Evolutionary conservation across 2,113 vertebrate species (phyloP).

Genomic region (Bambusicola thoracicus): DNA sequence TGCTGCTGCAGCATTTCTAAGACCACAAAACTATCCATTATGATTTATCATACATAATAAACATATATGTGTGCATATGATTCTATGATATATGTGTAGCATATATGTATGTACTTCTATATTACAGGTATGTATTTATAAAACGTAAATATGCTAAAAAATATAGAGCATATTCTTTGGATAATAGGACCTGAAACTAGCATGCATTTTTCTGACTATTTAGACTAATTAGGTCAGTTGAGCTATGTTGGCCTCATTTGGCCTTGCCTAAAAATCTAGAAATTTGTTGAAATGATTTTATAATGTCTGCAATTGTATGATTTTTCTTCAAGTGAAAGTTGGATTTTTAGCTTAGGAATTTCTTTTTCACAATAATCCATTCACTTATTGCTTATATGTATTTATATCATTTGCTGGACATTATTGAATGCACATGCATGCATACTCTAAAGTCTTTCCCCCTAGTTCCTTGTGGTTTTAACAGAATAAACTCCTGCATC

Average conservation of each 20-base stretch:
- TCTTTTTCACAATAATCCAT: accelerated
- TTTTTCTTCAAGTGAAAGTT: not conserved
- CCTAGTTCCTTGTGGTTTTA: not conserved
- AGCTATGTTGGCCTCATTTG: not conserved
- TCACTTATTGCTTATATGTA: not conserved
- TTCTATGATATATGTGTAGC: not conserved
- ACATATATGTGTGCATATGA: not conserved
- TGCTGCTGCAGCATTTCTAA: not conserved
- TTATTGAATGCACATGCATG: not conserved
- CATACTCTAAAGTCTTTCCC: not conserved
- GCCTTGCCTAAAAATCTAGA: not conserved
- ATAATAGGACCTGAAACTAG: not conserved
- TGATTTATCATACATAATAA: not conserved
- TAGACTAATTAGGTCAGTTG: not conserved
- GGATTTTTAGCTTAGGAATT: not conserved
- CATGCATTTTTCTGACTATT: not conserved
- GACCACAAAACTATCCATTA: not conserved
- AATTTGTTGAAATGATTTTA: not conserved
- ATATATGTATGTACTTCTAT: not conserved
- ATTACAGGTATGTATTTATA: not conserved
- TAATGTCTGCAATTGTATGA: not conserved
- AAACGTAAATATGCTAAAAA: not conserved
- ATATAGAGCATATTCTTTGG: not conserved
- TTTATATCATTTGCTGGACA: not conserved
- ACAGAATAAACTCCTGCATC: not conserved